Evolutionary conservation across 2,797 vertebrate genomes (phyloP).

Genomic region (Micromesistius poutassou): DNA sequence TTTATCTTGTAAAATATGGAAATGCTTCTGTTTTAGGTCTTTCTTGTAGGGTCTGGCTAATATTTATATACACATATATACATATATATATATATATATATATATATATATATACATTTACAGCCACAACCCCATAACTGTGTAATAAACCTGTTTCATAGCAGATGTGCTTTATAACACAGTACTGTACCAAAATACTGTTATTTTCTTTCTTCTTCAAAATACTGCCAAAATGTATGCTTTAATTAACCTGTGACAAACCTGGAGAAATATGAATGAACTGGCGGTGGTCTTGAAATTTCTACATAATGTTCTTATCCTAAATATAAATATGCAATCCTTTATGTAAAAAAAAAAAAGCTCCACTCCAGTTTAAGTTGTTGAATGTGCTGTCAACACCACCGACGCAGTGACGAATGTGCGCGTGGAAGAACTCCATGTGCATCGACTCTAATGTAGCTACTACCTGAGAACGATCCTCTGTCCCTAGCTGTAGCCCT

Average conservation of each 20-base stretch:
- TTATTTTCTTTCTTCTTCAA: background rate
- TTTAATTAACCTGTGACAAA: conserved; percentile 44
- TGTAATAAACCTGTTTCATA: conserved; percentile 25
- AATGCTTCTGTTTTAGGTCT: background rate
- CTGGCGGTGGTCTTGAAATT: conserved; percentile 5
- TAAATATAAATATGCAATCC: conserved; percentile 52
- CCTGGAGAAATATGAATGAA: conserved; percentile 14
- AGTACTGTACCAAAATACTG: conserved; percentile 36
- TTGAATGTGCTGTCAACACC: conserved; percentile 53
- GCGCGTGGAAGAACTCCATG: conserved; percentile 27
- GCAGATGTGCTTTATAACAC: conserved; percentile 17
- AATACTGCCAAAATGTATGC: conserved; percentile 22
- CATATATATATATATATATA: background rate
- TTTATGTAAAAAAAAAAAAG: conserved; percentile 52
- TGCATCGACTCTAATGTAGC: conserved; percentile 29
- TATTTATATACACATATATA: background rate
- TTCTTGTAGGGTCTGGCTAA: background rate
- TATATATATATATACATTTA: background rate
- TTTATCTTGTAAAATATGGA: conserved; percentile 3
- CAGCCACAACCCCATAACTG: background rate
- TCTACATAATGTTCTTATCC: conserved; percentile 39
- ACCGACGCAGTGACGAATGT: conserved; percentile 13
- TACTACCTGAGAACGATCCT: conserved; percentile 22
- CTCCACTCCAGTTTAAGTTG: conserved; percentile 69
- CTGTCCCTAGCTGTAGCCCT: conserved; percentile 36